Evolutionary conservation across 2,888 invertebrate species (phyloP).

Genomic region (Tridacna gigas): DNA sequence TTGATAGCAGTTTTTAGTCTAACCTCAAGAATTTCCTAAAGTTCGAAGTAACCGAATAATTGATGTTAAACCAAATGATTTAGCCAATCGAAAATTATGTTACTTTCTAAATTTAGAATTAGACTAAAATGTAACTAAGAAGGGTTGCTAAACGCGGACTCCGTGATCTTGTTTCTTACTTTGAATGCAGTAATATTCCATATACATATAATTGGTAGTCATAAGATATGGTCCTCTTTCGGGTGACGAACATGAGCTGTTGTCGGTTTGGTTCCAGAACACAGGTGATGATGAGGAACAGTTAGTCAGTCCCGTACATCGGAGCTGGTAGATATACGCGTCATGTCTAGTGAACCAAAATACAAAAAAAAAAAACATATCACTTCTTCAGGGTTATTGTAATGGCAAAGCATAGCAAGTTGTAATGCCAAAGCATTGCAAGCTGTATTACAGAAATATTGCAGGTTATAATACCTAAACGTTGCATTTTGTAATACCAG

Average conservation of each 20-base stretch:
- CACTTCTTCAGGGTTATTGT: too few species aligned
- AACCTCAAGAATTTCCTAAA: too few species aligned
- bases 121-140: too few species aligned
- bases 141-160: too few species aligned
- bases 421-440: neutral
- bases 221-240: neutral
- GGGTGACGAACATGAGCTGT: neutral
- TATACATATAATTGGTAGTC: neutral
- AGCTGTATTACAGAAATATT: neutral
- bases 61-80: too few species aligned
- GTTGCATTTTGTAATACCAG: too few species aligned
- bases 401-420: too few species aligned
- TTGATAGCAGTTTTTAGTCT: too few species aligned
- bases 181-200: conserved; percentile 10
- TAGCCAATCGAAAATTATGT: too few species aligned
- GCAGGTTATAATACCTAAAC: too few species aligned
- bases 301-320: conserved; percentile 3
- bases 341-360: neutral
- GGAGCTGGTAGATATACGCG: neutral
- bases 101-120: too few species aligned
- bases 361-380: neutral
- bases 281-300: neutral
- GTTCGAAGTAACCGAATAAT: too few species aligned
- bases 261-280: neutral
- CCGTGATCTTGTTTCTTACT: conserved; percentile 5